phyloP scores from a whole-genome alignment of 2,113 vertebrate species.

The Cyanoramphus novaezelandiae region DNA sequence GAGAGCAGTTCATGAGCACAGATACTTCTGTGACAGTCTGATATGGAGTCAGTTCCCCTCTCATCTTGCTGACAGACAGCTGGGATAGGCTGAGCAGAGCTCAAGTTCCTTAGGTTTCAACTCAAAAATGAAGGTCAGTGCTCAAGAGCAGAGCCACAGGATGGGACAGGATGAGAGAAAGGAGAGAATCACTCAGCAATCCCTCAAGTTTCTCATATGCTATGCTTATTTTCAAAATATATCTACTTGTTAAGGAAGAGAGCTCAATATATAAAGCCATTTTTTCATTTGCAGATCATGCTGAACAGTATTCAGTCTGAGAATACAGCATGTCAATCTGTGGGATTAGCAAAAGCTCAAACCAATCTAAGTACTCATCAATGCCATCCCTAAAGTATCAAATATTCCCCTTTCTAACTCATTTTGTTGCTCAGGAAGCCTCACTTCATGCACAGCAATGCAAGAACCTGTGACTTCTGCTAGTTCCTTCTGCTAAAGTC shows the following conservation, averaged over 20 bases:
- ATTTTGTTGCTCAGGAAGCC: not conserved
- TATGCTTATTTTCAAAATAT: not conserved
- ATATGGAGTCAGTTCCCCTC: not conserved
- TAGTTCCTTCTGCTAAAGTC: not conserved
- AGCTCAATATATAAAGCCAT: not conserved
- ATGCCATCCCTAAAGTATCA: not conserved
- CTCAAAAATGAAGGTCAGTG: not conserved
- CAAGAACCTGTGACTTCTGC: not conserved
- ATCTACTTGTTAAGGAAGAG: not conserved
- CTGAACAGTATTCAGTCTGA: not conserved
- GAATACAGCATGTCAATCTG: not conserved
- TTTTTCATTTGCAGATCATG: not conserved
- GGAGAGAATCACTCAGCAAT: not conserved
- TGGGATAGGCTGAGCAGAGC: not conserved
- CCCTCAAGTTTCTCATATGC: accelerated
- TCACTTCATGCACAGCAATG: not conserved
- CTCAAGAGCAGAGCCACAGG: not conserved
- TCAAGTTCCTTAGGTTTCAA: not conserved
- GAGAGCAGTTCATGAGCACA: not conserved
- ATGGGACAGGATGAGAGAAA: not conserved
- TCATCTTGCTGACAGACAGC: not conserved
- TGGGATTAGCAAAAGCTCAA: not conserved
- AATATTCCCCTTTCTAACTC: not conserved
- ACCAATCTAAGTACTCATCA: not conserved
- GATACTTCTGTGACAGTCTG: not conserved